A percentile compares a stretch with the other conserved stretches of the same genome.
Evolutionary conservation across 2,888 invertebrate genomes (phyloP).

Genomic region (Panopea generosa): DNA sequence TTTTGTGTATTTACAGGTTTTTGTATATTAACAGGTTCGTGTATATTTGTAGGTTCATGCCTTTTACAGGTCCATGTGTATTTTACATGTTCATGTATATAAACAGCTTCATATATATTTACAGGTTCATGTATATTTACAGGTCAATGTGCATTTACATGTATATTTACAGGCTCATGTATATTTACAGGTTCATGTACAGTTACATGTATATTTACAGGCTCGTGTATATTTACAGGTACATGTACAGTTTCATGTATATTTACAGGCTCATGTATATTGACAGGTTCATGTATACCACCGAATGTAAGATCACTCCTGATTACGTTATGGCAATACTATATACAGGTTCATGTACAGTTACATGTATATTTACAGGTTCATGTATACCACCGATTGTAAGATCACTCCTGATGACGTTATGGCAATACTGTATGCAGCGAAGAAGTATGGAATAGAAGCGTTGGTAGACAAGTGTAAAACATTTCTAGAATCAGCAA

Average conservation of each 20-base stretch:
- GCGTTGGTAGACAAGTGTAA: conserved; percentile 90
- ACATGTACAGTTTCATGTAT: too few relatives aligned
- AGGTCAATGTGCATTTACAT: neutral
- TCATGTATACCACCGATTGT: conserved; percentile 89
- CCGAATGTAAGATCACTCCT: neutral
- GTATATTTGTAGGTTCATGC: too few relatives aligned
- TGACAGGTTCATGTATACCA: neutral
- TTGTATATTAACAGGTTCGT: too few relatives aligned
- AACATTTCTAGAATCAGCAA: conserved; percentile 87
- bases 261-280: too few relatives aligned
- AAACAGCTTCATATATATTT: too few relatives aligned
- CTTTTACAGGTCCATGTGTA: too few relatives aligned
- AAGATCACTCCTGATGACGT: conserved; percentile 87
- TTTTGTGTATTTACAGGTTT: too few relatives aligned
- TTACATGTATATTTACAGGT: conserved; percentile 84
- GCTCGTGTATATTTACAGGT: too few relatives aligned
- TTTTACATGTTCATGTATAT: too few relatives aligned
- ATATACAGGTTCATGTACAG: neutral
- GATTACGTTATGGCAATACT: neutral
- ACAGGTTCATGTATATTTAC: neutral
- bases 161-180: neutral
- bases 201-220: too few relatives aligned
- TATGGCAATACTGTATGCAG: conserved; percentile 90
- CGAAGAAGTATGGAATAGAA: conserved; percentile 91
- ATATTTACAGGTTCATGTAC: too few relatives aligned